phyloP scores from a whole-genome alignment of 2,888 invertebrate genomes.

The Melanargia galathea region DNA sequence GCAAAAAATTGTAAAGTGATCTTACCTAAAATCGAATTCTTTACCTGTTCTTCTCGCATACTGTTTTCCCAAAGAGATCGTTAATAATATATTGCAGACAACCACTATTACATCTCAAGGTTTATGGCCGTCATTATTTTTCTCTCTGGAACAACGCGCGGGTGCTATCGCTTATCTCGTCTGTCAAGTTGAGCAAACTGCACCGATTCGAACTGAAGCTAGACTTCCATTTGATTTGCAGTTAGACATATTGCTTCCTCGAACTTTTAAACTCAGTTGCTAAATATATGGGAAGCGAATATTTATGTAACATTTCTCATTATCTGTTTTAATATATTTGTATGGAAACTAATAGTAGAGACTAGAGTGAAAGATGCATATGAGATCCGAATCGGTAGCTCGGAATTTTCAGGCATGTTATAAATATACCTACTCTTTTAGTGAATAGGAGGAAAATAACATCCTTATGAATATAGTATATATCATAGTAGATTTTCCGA shows the following conservation, averaged over 20 bases:
- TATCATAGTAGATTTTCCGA: background rate
- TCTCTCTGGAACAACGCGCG: constrained; percentile 6
- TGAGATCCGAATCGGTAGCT: background rate
- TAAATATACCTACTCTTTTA: background rate
- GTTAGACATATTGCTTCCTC: background rate
- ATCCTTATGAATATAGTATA: background rate
- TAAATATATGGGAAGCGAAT: background rate
- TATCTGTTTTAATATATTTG: background rate
- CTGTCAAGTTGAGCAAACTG: constrained; percentile 17
- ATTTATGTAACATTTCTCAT: no score
- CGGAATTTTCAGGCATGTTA: no score
- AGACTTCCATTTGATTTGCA: constrained; percentile 13
- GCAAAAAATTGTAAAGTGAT: no score
- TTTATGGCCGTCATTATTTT: constrained; percentile 15
- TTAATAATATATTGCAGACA: constrained; percentile 15
- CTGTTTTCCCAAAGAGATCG: constrained; percentile 3
- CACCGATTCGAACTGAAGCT: constrained; percentile 13
- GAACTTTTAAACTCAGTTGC: background rate
- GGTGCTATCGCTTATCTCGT: constrained; percentile 12
- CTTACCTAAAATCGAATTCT: no score
- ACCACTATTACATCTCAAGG: constrained; percentile 17
- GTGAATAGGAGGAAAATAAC: background rate
- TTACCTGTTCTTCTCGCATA: no score
- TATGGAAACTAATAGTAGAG: no score
- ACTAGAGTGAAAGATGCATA: background rate